Percentiles rank a stretch among this genome's conserved stretches.
phyloP scores from a whole-genome alignment of 2,113 vertebrate species.

The Boleophthalmus pectinirostris region DNA sequence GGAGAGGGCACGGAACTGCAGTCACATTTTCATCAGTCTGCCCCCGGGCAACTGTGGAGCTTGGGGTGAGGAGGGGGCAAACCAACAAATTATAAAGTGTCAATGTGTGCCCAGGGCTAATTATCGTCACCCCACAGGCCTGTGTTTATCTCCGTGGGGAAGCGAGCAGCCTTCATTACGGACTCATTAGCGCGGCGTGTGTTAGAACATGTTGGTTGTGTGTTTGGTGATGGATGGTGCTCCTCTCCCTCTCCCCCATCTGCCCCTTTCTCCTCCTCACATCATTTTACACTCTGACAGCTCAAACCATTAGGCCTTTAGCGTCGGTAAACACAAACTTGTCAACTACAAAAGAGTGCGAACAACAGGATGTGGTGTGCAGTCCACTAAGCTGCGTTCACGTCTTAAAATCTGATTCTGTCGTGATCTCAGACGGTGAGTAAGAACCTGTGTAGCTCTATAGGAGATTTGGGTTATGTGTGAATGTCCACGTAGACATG shows the following conservation, averaged over 20 bases:
- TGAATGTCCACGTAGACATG: too few relatives aligned
- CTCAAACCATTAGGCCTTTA: background rate
- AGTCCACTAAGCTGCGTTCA: too few relatives aligned
- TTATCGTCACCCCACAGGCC: background rate
- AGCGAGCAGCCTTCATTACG: background rate
- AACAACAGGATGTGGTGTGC: background rate
- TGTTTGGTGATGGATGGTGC: constrained; percentile 65
- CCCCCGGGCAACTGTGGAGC: background rate
- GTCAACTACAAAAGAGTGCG: background rate
- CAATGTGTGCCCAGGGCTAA: background rate
- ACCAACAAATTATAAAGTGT: background rate
- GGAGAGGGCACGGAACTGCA: background rate
- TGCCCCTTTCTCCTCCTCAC: constrained; percentile 50
- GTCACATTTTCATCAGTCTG: background rate
- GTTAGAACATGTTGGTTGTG: constrained; percentile 2
- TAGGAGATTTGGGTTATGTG: too few relatives aligned
- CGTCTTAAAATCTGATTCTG: too few relatives aligned
- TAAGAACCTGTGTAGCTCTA: too few relatives aligned
- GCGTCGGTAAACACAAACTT: background rate
- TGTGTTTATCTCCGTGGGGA: background rate
- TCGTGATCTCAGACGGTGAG: too few relatives aligned
- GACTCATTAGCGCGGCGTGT: background rate
- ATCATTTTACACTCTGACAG: constrained; percentile 48
- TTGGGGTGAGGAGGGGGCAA: too few relatives aligned
- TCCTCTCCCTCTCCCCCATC: constrained; percentile 60